Evolutionary conservation across 2,113 vertebrate species (phyloP).

Genomic region (Rhombomys opimus): DNA sequence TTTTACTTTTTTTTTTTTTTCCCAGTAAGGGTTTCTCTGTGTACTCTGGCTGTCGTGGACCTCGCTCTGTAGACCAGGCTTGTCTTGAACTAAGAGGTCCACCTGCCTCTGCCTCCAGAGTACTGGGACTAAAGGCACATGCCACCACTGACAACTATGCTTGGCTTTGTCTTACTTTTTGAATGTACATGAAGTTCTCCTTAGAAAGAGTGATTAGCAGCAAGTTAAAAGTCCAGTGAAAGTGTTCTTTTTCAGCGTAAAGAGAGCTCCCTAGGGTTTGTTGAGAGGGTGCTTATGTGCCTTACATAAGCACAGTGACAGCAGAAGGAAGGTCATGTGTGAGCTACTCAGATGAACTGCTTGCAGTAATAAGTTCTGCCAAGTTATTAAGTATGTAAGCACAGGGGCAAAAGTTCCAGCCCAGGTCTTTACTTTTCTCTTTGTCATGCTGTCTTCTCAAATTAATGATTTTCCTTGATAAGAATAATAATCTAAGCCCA

Average conservation of each 20-base stretch:
- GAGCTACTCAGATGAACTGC: neutral
- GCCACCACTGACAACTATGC: no score
- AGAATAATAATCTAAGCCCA: neutral
- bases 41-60: neutral
- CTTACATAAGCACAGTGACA: neutral
- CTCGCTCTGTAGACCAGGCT: neutral
- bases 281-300: neutral
- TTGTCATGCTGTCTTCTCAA: neutral
- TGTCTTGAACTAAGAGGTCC: neutral
- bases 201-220: neutral
- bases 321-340: neutral
- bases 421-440: neutral
- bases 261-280: neutral
- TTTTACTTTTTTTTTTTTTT: neutral
- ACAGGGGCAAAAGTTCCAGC: neutral
- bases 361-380: neutral
- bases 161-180: neutral
- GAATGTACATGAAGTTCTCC: slow-evolving; percentile 16
- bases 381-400: neutral
- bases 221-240: neutral
- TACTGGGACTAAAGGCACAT: neutral
- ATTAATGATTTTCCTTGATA: neutral
- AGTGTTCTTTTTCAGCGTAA: slow-evolving; percentile 12
- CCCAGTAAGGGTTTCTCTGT: neutral
- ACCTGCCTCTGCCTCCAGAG: neutral